Evolutionary conservation across 2,797 vertebrate genomes (phyloP), one percentile per base, ranked within the genome.

Genomic region (Paguma larvata): DNA sequence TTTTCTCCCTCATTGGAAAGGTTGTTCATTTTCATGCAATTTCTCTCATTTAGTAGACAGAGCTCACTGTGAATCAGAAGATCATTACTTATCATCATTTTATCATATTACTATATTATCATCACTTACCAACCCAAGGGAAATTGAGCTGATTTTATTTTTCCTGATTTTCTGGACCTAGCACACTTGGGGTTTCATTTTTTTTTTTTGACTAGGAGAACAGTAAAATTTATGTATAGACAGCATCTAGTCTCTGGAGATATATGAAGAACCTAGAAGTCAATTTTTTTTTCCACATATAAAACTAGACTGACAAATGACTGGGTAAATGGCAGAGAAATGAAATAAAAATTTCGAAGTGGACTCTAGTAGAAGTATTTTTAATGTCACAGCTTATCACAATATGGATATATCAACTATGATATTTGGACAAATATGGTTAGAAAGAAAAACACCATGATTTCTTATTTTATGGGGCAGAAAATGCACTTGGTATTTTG

Each of bases 321-420:
- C 32, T 91, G 13, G 14, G 34, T 70, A 95, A 96, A 67, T 92
- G 51, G 15, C 46, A 80, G 67, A 68, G 51, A 79, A 89, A 18
- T 77, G 65, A 97, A 97, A 68, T 85, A 41, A 96, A 95, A 75
- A 53, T 95, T 97, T 92, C 56, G 4, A 93, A 38, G 46, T 46
- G 10, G 62, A 56, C 25, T 92, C 59, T 27, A 77, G 0, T 82
- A 67, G 23, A 93, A 95, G 90, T 88, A 78, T 72, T 91, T 91
- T 95, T 86, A 88, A 87, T 89, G 89, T 91, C 21, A 93, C 5
- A 89, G 41, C 27, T 79, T 85, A 70, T 89, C 46, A 59, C n/a
- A 79, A 44, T 67, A 30, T n/a, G 56, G 53, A 32, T 80, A 38
- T 48, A 91, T 77, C 21, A 97, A 34, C 51, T 56, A 23, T 82